Conservation (phyloP, 2,113 vertebrate genomes). For the Sebastes fasciatus region DNA sequence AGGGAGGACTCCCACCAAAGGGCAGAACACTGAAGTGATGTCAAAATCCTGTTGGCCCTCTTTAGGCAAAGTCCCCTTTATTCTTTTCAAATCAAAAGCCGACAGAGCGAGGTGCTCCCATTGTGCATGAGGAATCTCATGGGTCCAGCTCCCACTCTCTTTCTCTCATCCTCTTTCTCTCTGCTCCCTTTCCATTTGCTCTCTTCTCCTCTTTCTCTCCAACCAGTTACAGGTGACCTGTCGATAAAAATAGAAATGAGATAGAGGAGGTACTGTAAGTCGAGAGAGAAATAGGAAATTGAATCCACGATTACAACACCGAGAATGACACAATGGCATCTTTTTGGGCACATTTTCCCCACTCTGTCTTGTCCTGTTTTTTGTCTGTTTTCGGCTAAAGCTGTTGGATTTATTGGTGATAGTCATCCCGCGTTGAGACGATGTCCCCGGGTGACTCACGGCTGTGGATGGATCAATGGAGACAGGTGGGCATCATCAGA, state of each 20-base stretch:
- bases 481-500: constrained; percentile 47
- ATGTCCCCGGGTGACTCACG: constrained; percentile 38
- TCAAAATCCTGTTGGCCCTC: constrained; percentile 46
- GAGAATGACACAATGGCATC: constrained; percentile 43
- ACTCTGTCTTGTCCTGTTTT: constrained; percentile 34
- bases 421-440: constrained; percentile 45
- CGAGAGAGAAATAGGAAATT: constrained; percentile 40
- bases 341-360: constrained; percentile 43
- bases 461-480: constrained; percentile 51
- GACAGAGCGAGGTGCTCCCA: constrained; percentile 30
- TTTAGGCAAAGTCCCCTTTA: constrained; percentile 56
- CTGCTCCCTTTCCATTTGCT: constrained; percentile 57
- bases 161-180: constrained; percentile 58
- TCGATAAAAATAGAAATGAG: constrained; percentile 59
- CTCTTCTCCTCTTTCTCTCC: constrained; percentile 43
- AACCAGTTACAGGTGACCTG: constrained; percentile 67
- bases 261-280: constrained; percentile 43
- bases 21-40: constrained; percentile 29
- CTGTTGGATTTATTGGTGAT: constrained; percentile 72
- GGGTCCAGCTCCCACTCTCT: constrained; percentile 36
- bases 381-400: constrained; percentile 46
- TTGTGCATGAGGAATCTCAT: constrained; percentile 44
- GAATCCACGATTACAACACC: constrained; percentile 55
- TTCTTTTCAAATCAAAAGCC: constrained; percentile 49
- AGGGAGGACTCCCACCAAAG: constrained; percentile 15